Base-by-base conservation (phyloP, 2,113 vertebrate species). In the Oenanthe melanoleuca region DNA sequence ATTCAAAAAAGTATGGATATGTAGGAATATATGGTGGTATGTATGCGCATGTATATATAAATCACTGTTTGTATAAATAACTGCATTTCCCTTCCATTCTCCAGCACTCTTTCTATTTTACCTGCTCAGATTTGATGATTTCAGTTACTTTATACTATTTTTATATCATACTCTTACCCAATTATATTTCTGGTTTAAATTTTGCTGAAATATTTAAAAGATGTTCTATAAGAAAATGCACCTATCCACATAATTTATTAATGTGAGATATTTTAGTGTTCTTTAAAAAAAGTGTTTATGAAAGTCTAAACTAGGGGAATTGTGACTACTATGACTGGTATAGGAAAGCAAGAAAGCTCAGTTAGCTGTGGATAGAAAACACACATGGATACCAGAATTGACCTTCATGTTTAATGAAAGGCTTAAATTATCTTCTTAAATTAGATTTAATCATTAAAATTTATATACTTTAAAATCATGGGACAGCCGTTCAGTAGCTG, bases 381-480 rank as follows among this genome's bases (percentile, higher is more conserved):
- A 33, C n/a, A 49, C 16, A 69, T 21, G 55, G 50, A 73, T 34
- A 66, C 14, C 29, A 71, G 16, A 55, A 65, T 25, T 64, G 31
- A 59, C 47, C 10, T 85, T 93, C 49, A 78, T 42, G 9, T 83
- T 85, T 84, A 94, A 90, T 45, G 20, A 93, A 95, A 96, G 78
- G 23, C 14, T 93, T 89, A 75, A 86, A 91, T 73, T 93, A 47
- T 59, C 52, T 90, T 42, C 40, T 42, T 42, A 42, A 42, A 42
- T 42, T 63, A 22, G 21, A 92, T 84, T 77, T 83, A 90, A 94
- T 93, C 29, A 70, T 70, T 93, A 23, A 83, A 44, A 97, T 82
- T 93, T 80, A 85, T 65, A 80, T 50, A 80, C 29, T 95, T 96
- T 85, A 74, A 91, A 91, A 93, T 69, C 33, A 37, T 53, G 29